Conservation (phyloP, 2,888 invertebrate species). For the Lasioglossum zephyrum region DNA sequence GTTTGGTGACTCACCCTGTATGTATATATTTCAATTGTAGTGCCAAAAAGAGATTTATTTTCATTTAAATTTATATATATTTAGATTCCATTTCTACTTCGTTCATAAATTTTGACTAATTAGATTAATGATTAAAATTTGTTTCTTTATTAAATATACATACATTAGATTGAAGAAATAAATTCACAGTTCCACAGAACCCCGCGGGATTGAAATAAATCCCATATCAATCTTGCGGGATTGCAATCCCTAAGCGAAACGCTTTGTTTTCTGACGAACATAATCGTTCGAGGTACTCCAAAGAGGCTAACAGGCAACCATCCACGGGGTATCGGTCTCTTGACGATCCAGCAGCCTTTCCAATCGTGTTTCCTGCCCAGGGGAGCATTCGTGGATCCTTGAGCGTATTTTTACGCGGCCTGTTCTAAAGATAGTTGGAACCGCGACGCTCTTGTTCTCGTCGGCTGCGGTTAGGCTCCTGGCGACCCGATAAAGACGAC, state of each 20-base stretch:
- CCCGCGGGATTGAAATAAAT: too few species aligned
- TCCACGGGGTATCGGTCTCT: constrained; percentile 52
- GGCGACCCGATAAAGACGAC: constrained; percentile 37
- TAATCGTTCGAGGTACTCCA: neutral
- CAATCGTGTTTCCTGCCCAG: constrained; percentile 55
- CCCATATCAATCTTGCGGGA: too few species aligned
- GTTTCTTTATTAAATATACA: too few species aligned
- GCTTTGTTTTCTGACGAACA: neutral
- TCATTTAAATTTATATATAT: too few species aligned
- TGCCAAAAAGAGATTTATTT: too few species aligned
- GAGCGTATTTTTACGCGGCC: constrained; percentile 69
- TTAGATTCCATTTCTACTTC: too few species aligned
- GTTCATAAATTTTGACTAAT: too few species aligned
- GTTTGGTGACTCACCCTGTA: too few species aligned
- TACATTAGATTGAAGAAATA: too few species aligned
- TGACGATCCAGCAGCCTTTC: constrained; percentile 49
- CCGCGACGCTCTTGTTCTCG: constrained; percentile 44
- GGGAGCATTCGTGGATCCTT: constrained; percentile 66
- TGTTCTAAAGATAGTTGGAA: constrained; percentile 68
- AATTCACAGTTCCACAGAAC: too few species aligned
- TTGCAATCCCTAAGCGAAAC: neutral
- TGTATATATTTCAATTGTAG: too few species aligned
- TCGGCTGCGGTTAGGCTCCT: constrained; percentile 43
- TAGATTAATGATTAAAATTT: too few species aligned
- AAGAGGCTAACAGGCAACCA: constrained; percentile 34